Evolutionary conservation across 2,113 vertebrate genomes (phyloP), one percentile per base, ranked within the genome.

Genomic region (Catharus fuscescens): DNA sequence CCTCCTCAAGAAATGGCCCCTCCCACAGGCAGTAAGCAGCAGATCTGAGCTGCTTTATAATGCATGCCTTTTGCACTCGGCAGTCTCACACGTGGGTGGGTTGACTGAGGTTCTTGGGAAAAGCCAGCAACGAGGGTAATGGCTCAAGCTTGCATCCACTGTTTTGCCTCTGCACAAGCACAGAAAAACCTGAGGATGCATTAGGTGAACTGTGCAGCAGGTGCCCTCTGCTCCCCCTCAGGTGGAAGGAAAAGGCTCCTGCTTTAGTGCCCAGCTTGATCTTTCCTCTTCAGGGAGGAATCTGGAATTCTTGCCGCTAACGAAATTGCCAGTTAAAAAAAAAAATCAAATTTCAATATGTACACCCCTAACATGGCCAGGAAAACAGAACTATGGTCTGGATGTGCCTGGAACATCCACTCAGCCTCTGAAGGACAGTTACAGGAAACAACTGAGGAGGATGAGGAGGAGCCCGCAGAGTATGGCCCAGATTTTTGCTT

Each of bases 341-440:
- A 70, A 52, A 29, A 0, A 1, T 4, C 24, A 24, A 31, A 66
- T 54, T 31, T 62, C 45, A 52, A 15, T 21, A 38, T 0, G 1
- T 45, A 24, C 3, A 10, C 9, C 36, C n/a, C 4, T 47, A 45
- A 31, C 8, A 25, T 1, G 6, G 38, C 10, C 25, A 78, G 45
- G 54, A 77, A 80, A 86, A 28, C 10, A 88, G 26, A 66, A 65
- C 53, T 28, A 34, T 0, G 2, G 12, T 34, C 44, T 76, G 48
- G 24, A 26, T 56, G 6, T 40, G 21, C 40, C 45, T 40, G 20
- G 24, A 52, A 52, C 21, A 47, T 32, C 20, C 24, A 14, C 36
- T 60, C 34, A 44, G 29, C 34, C 12, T 60, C 47, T 44, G 31
- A 16, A 59, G 45, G 16, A 31, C 2, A n/a, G 23, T 29, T 40